A percentile compares a stretch with the other conserved stretches of the same genome.
Conservation (phyloP, 2,797 vertebrate species). For the Spinus pinus region DNA sequence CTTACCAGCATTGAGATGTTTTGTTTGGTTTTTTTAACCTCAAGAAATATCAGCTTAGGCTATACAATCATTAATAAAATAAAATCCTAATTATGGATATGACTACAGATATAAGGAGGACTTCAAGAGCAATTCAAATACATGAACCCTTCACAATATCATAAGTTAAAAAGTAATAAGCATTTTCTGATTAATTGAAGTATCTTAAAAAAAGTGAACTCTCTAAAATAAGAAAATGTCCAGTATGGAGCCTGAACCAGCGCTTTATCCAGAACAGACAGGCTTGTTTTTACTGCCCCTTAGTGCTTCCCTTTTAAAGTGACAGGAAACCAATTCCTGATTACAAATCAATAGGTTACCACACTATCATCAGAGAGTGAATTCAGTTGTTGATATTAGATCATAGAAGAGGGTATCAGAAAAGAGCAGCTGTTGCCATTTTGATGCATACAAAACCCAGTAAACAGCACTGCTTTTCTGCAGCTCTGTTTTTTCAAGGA, state of each 20-base stretch:
- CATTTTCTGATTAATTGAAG: not conserved
- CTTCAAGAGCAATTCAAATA: not conserved
- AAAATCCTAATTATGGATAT: not conserved
- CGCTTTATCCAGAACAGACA: constrained; percentile 53
- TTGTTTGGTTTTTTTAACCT: not conserved
- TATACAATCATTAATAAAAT: not conserved
- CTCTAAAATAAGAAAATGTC: not conserved
- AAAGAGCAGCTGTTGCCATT: not conserved
- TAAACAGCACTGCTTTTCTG: not conserved
- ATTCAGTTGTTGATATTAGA: not conserved
- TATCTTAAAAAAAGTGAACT: not conserved
- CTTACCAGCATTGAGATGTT: not conserved
- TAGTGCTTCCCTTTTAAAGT: constrained; percentile 75
- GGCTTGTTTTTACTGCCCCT: constrained; percentile 75
- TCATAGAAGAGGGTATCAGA: not conserved
- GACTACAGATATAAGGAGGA: not conserved
- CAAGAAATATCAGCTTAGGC: not conserved
- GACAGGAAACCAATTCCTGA: constrained; percentile 77
- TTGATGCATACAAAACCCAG: not conserved
- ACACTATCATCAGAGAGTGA: constrained; percentile 15
- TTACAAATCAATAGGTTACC: constrained; percentile 70
- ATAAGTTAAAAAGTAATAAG: not conserved
- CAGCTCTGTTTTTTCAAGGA: not conserved
- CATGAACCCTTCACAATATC: not conserved
- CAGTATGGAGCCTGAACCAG: constrained; percentile 21